Conservation (phyloP, 2,797 vertebrate species). For the Orestias chungarensis region DNA sequence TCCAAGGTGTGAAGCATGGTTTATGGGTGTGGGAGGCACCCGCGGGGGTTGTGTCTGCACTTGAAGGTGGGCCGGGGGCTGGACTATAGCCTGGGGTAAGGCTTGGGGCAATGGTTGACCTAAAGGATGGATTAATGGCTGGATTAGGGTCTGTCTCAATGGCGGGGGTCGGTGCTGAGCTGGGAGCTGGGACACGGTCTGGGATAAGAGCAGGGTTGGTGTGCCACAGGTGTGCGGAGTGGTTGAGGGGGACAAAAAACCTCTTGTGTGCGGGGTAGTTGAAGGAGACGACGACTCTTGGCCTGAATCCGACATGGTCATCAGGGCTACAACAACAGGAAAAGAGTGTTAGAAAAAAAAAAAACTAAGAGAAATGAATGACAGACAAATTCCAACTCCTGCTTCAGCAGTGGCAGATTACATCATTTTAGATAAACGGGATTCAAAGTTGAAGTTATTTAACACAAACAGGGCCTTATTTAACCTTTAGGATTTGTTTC, state of each 20-base stretch:
- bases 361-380: not conserved
- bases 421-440: not conserved
- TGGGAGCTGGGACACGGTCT: not conserved
- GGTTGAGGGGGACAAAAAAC: constrained; percentile 59
- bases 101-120: constrained; percentile 24
- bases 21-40: constrained; percentile 73
- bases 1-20: constrained; percentile 68
- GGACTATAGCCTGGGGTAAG: constrained; percentile 2
- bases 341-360: not conserved
- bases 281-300: constrained; percentile 72
- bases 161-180: not conserved
- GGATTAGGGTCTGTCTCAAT: not conserved
- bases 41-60: constrained; percentile 54
- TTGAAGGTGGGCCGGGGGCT: accelerated
- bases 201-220: constrained; percentile 3
- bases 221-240: constrained; percentile 46
- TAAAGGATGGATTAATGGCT: constrained; percentile 13
- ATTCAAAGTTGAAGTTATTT: not conserved
- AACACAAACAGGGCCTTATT: not conserved
- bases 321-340: constrained; percentile 56
- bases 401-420: not conserved
- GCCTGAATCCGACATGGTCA: constrained; percentile 70
- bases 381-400: no score
- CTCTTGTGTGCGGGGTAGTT: constrained; percentile 67
- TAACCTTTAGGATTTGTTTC: not conserved